phyloP scores from a whole-genome alignment of 2,797 vertebrate genomes.

The Syncerus caffer region DNA sequence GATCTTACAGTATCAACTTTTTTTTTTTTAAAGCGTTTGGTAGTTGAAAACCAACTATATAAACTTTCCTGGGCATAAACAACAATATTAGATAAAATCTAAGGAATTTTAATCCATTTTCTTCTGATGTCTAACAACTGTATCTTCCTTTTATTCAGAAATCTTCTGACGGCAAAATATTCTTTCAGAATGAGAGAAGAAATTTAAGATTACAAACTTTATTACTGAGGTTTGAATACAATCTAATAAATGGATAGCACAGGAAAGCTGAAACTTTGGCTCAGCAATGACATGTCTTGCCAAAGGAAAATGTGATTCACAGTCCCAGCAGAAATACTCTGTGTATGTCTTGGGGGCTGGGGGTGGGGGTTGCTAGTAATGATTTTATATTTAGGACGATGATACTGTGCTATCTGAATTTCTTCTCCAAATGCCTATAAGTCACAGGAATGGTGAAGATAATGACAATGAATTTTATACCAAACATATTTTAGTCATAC shows the following conservation, averaged over 20 bases:
- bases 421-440: not conserved
- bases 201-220: constrained; percentile 29
- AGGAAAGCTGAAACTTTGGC: constrained; percentile 14
- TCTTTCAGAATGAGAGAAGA: constrained; percentile 7
- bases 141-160: constrained; percentile 30
- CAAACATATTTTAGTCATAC: not conserved
- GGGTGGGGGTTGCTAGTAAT: not conserved
- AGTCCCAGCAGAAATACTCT: not conserved
- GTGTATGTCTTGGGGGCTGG: not conserved
- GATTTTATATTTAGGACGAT: not conserved
- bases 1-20: not conserved
- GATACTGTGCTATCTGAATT: not conserved
- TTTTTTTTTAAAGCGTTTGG: constrained; percentile 35
- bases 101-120: not conserved
- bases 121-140: constrained; percentile 17
- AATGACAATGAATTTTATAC: not conserved
- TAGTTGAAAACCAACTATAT: constrained; percentile 30
- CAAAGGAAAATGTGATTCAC: not conserved
- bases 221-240: not conserved
- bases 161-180: constrained; percentile 15
- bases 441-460: not conserved
- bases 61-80: constrained; percentile 35
- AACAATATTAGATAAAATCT: constrained; percentile 30
- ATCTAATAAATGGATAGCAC: not conserved
- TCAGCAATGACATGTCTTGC: not conserved